Evolutionary conservation across 2,797 vertebrate species (phyloP).

Genomic region (Bovichtus diacanthus): DNA sequence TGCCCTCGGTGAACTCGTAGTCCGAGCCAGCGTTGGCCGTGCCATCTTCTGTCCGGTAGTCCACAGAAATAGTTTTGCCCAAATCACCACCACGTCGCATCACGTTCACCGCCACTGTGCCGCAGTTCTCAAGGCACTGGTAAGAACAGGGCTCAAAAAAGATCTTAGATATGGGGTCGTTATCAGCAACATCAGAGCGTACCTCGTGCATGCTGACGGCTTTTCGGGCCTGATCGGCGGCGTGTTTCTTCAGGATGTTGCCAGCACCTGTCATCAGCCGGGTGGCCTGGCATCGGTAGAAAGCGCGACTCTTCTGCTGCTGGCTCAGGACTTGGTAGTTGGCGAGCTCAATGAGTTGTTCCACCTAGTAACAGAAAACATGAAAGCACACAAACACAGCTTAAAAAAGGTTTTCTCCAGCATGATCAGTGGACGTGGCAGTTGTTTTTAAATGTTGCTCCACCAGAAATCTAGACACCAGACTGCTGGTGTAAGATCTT

Average conservation of each 20-base stretch:
- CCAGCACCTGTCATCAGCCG: conserved; percentile 98
- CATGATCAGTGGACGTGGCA: neutral
- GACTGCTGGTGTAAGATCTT: neutral
- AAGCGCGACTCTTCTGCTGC: conserved; percentile 98
- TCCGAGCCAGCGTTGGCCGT: conserved; percentile 98
- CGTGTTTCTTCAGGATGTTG: conserved; percentile 98
- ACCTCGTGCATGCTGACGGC: conserved; percentile 99
- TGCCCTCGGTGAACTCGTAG: conserved; percentile 98
- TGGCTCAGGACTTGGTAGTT: conserved; percentile 99
- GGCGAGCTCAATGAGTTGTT: conserved; percentile 96
- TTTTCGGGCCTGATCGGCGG: conserved; percentile 97
- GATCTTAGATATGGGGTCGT: conserved; percentile 93
- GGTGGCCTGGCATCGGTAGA: conserved; percentile 98
- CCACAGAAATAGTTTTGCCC: conserved; percentile 91
- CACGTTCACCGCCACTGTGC: conserved; percentile 94
- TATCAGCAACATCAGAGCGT: conserved; percentile 89
- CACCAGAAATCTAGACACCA: neutral
- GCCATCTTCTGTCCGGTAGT: conserved; percentile 98
- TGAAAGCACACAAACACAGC: neutral
- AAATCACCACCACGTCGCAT: conserved; percentile 94
- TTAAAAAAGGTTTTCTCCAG: neutral
- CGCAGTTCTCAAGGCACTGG: conserved; percentile 99
- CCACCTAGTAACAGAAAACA: conserved; percentile 78
- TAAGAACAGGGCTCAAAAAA: conserved; percentile 96
- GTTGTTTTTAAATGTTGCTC: neutral